These are phyloP conservation scores for Orchestia grillus DNA, from an alignment of 1,140 invertebrate genomes.

Conservation along the genomic window DNA sequence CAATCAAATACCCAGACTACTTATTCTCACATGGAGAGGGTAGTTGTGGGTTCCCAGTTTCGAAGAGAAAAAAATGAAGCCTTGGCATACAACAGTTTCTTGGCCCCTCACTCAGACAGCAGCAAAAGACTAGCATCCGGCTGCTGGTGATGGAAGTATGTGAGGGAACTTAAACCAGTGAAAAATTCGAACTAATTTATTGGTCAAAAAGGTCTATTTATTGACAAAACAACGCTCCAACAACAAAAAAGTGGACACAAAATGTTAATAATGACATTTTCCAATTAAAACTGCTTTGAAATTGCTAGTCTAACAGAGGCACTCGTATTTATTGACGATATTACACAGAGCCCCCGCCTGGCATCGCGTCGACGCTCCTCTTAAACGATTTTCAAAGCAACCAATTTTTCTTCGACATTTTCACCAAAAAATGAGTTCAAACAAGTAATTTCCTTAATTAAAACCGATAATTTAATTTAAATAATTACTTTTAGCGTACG, in stretches of 20 bases:
- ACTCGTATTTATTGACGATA: not conserved
- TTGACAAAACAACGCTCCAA: not conserved
- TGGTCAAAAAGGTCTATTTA: conserved; percentile 38
- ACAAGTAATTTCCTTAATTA: not conserved
- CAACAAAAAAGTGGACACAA: not conserved
- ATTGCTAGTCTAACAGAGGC: not conserved
- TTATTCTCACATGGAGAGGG: too few relatives aligned
- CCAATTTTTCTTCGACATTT: not conserved
- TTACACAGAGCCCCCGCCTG: not conserved
- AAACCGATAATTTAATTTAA: not conserved
- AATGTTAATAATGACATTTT: not conserved
- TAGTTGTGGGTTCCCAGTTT: too few relatives aligned
- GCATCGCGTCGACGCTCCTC: not conserved
- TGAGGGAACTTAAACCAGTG: not conserved
- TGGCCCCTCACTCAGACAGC: too few relatives aligned
- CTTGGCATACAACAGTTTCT: too few relatives aligned
- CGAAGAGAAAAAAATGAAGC: too few relatives aligned
- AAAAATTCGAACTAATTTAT: conserved; percentile 31
- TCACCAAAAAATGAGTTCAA: not conserved
- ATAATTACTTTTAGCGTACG: not conserved
- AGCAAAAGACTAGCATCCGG: not conserved
- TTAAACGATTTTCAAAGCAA: not conserved
- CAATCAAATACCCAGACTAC: too few relatives aligned
- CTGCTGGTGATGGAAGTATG: not conserved
- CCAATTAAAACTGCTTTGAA: not conserved